Percentiles rank a stretch among this genome's conserved stretches.
phyloP scores from a whole-genome alignment of 2,113 vertebrate genomes.

The Mohoua ochrocephala region DNA sequence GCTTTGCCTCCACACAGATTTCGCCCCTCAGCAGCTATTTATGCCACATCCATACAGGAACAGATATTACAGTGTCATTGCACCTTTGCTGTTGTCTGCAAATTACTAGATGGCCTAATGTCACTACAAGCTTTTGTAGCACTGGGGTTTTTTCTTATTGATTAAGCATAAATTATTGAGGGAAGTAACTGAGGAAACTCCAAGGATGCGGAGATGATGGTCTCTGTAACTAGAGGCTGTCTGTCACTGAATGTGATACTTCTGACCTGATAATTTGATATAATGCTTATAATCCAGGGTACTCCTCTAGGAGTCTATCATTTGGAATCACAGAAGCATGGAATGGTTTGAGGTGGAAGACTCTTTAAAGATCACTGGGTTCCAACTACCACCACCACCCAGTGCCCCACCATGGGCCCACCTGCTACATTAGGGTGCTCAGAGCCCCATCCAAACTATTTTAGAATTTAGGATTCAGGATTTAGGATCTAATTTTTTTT shows the following conservation, averaged over 20 bases:
- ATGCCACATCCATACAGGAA: neutral
- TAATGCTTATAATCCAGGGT: neutral
- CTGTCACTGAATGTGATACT: neutral
- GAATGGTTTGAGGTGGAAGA: neutral
- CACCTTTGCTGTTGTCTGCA: neutral
- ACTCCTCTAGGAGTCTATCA: neutral
- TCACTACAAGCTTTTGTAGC: neutral
- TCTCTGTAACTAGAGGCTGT: neutral
- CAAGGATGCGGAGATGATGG: fast-evolving
- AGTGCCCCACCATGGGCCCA: neutral
- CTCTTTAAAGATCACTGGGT: too few species aligned
- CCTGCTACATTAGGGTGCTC: neutral
- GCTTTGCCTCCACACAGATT: neutral
- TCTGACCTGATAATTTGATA: neutral
- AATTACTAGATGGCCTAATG: neutral
- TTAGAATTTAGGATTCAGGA: neutral
- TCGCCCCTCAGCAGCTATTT: neutral
- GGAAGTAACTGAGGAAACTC: neutral
- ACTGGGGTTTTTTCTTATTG: neutral
- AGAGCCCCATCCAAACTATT: neutral
- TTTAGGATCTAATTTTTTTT: neutral
- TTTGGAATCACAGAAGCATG: neutral
- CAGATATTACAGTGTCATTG: neutral
- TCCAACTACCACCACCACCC: neutral
- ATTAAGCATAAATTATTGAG: neutral